A percentile compares a stretch with the other conserved stretches of the same genome.
Conservation (phyloP, 2,113 vertebrate species). For the Eonycteris spelaea region DNA sequence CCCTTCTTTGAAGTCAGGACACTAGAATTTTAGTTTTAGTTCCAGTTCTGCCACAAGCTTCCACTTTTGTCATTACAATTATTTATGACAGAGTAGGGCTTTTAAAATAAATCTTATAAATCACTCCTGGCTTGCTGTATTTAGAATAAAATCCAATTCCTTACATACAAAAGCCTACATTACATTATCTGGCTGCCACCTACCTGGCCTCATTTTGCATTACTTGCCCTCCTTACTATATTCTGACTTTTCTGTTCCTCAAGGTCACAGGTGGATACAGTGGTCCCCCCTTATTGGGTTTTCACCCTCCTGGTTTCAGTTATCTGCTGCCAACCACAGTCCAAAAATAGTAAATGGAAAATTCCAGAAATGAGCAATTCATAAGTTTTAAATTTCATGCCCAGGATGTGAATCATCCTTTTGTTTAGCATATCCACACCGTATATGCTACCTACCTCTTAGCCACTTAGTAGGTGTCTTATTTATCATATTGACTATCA, state of each 20-base stretch:
- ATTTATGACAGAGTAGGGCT: background rate
- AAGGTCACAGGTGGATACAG: background rate
- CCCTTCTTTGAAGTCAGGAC: background rate
- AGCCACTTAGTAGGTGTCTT: background rate
- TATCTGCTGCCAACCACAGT: background rate
- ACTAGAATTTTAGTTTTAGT: background rate
- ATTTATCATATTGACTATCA: background rate
- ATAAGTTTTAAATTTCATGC: background rate
- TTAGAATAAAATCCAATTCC: background rate
- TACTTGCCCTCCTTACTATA: background rate
- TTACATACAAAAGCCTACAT: background rate
- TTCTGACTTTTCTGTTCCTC: background rate
- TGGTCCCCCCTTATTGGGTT: background rate
- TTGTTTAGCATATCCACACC: too few species aligned
- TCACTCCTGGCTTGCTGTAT: background rate
- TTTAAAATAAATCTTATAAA: background rate
- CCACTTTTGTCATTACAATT: background rate
- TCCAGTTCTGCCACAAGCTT: slow-evolving; percentile 1
- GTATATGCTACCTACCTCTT: background rate
- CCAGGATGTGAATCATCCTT: background rate
- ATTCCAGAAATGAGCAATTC: background rate
- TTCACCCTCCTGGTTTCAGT: background rate
- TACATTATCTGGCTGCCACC: background rate
- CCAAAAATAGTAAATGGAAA: background rate
- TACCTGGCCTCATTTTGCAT: background rate